These are phyloP conservation scores for Limnephilus lunatus DNA, from an alignment of 2,888 invertebrate species.

Conservation along the genomic window DNA sequence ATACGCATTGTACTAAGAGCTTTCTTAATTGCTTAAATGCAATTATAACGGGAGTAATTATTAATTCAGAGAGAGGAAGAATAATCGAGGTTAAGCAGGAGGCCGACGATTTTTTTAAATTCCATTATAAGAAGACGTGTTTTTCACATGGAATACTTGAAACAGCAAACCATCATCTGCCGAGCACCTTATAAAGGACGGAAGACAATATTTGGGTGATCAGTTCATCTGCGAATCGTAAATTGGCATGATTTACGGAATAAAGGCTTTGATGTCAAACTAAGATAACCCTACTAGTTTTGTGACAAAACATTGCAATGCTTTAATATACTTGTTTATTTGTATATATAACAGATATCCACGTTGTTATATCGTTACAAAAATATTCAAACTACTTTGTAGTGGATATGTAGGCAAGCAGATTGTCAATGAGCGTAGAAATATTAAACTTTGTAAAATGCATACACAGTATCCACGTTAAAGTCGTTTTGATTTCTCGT, in stretches of 20 bases:
- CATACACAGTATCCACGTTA: not conserved
- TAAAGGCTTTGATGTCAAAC: not conserved
- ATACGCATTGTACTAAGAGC: no score
- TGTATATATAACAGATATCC: not conserved
- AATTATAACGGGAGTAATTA: not conserved
- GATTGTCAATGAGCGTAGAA: not conserved
- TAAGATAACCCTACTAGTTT: not conserved
- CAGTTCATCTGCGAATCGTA: not conserved
- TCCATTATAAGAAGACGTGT: conserved; percentile 5
- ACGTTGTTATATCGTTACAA: not conserved
- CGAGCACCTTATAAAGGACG: not conserved
- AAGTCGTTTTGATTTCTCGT: not conserved
- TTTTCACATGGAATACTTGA: conserved; percentile 1
- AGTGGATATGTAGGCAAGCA: not conserved
- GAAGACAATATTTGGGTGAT: conserved; percentile 14
- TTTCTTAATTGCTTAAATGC: not conserved
- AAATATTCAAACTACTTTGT: not conserved
- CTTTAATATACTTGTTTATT: not conserved
- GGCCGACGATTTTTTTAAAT: not conserved
- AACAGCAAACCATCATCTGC: conserved; percentile 26
- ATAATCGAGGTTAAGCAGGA: not conserved
- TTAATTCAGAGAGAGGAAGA: not conserved
- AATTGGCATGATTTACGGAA: not conserved
- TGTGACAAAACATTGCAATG: not conserved
- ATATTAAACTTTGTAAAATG: not conserved